Percentiles rank a stretch among this genome's conserved stretches.
These are phyloP conservation scores for Cosmia trapezina DNA, from an alignment of 2,888 invertebrate species.

Conservation along the genomic window DNA sequence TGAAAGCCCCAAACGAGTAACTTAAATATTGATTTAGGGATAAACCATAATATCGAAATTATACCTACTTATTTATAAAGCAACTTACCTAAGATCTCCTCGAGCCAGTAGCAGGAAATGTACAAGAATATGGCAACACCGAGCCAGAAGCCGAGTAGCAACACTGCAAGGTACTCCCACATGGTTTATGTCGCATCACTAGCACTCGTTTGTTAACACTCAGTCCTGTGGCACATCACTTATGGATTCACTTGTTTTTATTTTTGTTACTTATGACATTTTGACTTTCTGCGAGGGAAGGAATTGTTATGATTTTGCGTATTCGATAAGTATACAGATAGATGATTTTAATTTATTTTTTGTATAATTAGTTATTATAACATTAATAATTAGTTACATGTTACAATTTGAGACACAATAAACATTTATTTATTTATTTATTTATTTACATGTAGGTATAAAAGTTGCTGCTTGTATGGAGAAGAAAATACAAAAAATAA, in stretches of 20 bases:
- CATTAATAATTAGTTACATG: neutral
- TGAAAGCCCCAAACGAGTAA: too few species aligned
- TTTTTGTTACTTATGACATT: constrained; percentile 37
- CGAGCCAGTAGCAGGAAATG: constrained; percentile 90
- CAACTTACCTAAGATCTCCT: constrained; percentile 91
- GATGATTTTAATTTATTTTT: neutral
- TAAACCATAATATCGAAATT: too few species aligned
- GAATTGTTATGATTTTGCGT: constrained; percentile 40
- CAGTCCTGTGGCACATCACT: constrained; percentile 56
- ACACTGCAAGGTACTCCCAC: constrained; percentile 86
- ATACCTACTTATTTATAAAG: too few species aligned
- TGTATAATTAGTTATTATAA: neutral
- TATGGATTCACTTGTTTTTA: constrained; percentile 17
- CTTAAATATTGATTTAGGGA: too few species aligned
- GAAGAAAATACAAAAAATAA: neutral
- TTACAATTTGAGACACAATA: too few species aligned
- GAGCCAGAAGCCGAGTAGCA: constrained; percentile 88
- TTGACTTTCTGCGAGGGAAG: constrained; percentile 7
- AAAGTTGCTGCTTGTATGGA: neutral
- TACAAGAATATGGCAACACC: constrained; percentile 88
- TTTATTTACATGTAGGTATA: too few species aligned
- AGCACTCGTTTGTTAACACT: constrained; percentile 37
- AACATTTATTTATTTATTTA: too few species aligned
- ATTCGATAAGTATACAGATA: constrained; percentile 10
- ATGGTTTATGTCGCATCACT: constrained; percentile 75